Conservation (phyloP, 2,888 invertebrate species). For the Campopleginae sp. region DNA sequence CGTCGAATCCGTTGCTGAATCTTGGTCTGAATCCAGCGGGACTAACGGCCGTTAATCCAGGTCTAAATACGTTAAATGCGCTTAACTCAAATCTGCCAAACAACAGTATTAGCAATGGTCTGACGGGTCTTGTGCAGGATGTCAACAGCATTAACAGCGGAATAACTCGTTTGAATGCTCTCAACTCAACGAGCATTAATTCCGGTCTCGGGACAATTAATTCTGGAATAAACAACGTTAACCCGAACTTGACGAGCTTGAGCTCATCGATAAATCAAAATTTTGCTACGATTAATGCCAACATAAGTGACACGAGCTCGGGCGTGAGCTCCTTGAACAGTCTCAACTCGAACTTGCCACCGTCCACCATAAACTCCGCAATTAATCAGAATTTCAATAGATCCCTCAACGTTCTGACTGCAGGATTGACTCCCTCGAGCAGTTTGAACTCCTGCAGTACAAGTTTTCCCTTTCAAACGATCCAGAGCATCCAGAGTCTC, state of each 20-base stretch:
- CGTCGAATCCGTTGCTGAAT: slow-evolving; percentile 83
- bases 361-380: slow-evolving; percentile 75
- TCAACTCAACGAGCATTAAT: slow-evolving; percentile 80
- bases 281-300: slow-evolving; percentile 78
- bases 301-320: slow-evolving; percentile 76
- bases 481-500: slow-evolving; percentile 82
- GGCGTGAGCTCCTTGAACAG: slow-evolving; percentile 77
- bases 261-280: slow-evolving; percentile 81
- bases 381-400: slow-evolving; percentile 78
- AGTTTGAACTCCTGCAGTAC: slow-evolving; percentile 76
- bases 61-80: slow-evolving; percentile 80
- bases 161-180: slow-evolving; percentile 79
- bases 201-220: slow-evolving; percentile 79
- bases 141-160: slow-evolving; percentile 80
- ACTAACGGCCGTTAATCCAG: slow-evolving; percentile 81
- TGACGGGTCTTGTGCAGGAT: slow-evolving; percentile 81
- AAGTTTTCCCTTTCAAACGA: slow-evolving; percentile 82
- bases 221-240: slow-evolving; percentile 78
- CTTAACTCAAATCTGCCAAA: slow-evolving; percentile 81
- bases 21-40: slow-evolving; percentile 81
- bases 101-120: slow-evolving; percentile 82
- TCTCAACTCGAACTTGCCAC: slow-evolving; percentile 76
- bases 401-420: slow-evolving; percentile 78
- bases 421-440: slow-evolving; percentile 76
- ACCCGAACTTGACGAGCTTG: slow-evolving; percentile 79